A percentile compares a stretch with the other conserved stretches of the same genome.
phyloP scores from a whole-genome alignment of 2,797 vertebrate species.

The Crax fasciolata region DNA sequence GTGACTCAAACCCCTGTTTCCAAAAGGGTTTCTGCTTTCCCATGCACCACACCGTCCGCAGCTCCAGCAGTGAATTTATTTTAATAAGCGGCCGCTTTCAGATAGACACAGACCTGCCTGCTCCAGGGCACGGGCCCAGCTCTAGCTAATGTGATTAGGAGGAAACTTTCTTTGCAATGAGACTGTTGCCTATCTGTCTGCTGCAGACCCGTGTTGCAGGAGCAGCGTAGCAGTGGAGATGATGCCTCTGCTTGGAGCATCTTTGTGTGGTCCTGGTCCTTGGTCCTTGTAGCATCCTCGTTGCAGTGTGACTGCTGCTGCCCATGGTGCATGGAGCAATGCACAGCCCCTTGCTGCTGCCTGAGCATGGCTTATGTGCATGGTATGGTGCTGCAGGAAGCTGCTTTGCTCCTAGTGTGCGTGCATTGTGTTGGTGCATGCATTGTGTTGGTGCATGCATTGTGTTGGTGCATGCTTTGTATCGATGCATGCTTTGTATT shows the following conservation, averaged over 20 bases:
- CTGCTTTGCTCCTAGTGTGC: rapidly evolving
- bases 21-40: not conserved
- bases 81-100: slow-evolving; percentile 48
- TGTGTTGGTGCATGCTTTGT: not conserved
- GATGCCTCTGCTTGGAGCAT: rapidly evolving
- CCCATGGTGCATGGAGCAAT: rapidly evolving
- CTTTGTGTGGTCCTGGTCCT: not conserved
- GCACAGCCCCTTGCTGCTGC: rapidly evolving
- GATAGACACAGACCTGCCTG: slow-evolving; percentile 51
- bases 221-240: not conserved
- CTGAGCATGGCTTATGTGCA: not conserved
- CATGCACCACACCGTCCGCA: not conserved
- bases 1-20: not conserved
- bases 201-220: slow-evolving; percentile 14
- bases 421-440: not conserved
- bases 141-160: slow-evolving; percentile 62
- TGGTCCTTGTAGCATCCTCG: not conserved
- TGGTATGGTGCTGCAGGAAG: not conserved
- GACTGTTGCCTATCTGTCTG: slow-evolving; percentile 31
- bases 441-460: no score
- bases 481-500: not conserved
- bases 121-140: slow-evolving; percentile 48
- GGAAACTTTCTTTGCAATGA: slow-evolving; percentile 34
- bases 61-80: slow-evolving; percentile 46
- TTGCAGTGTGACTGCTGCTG: rapidly evolving